Percentiles rank a stretch among this genome's conserved stretches.
phyloP scores from a whole-genome alignment of 2,797 vertebrate species.

The Takifugu rubripes region DNA sequence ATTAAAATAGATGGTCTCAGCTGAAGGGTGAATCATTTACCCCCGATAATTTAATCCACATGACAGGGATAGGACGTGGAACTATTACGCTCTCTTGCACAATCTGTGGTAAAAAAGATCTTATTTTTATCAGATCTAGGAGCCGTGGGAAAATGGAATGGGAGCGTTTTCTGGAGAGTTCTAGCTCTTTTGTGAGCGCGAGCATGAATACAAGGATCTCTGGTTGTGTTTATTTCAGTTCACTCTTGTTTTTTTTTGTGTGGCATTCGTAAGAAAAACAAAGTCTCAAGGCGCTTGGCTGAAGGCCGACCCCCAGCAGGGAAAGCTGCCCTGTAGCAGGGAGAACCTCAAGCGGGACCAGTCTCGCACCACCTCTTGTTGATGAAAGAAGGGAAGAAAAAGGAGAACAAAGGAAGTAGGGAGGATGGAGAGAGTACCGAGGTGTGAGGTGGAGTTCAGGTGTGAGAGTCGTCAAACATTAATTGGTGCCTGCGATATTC shows the following conservation, averaged over 20 bases:
- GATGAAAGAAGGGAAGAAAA: constrained; percentile 7
- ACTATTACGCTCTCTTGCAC: background rate
- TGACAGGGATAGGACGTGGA: background rate
- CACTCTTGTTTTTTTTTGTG: too few species aligned
- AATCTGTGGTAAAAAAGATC: too few species aligned
- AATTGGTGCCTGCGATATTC: too few species aligned
- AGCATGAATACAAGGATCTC: too few species aligned
- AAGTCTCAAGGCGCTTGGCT: too few species aligned
- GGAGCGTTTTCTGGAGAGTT: too few species aligned
- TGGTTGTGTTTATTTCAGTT: too few species aligned
- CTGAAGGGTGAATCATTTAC: background rate
- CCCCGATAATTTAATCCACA: background rate
- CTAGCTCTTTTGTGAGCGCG: too few species aligned
- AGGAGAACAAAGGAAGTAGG: constrained; percentile 16
- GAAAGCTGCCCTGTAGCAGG: too few species aligned
- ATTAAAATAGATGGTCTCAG: constrained; percentile 1
- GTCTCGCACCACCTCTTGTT: background rate
- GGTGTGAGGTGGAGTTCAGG: constrained; percentile 31
- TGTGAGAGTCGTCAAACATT: constrained; percentile 3
- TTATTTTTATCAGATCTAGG: background rate
- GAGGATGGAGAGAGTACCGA: constrained; percentile 15
- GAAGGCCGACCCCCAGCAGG: too few species aligned
- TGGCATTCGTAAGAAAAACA: too few species aligned
- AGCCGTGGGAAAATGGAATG: background rate
- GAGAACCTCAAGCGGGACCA: too few species aligned